Conservation (phyloP, 2,113 vertebrate species). For the Oreochromis niloticus region DNA sequence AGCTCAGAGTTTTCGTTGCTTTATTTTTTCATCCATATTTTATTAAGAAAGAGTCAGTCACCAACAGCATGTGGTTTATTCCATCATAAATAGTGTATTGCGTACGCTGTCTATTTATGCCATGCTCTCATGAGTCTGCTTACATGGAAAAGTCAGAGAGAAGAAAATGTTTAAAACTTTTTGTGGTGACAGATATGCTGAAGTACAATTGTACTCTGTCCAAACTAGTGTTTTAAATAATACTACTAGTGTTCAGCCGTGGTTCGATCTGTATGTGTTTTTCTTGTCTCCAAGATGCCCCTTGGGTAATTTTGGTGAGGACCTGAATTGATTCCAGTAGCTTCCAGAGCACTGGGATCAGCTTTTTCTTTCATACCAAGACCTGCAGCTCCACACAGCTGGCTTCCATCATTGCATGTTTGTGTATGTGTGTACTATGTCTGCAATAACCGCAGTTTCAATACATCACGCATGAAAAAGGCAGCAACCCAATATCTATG, state of each 20-base stretch:
- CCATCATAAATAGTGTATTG: constrained; percentile 59
- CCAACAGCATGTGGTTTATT: constrained; percentile 47
- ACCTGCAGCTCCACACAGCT: constrained; percentile 36
- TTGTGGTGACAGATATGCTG: neutral
- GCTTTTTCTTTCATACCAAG: neutral
- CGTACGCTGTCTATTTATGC: constrained; percentile 33
- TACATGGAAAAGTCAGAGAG: neutral
- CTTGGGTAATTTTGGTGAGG: neutral
- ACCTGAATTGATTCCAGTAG: neutral
- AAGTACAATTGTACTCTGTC: neutral
- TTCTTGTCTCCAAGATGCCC: neutral
- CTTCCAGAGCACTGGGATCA: neutral
- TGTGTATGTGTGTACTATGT: neutral
- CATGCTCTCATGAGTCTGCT: constrained; percentile 2
- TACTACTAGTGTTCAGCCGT: neutral
- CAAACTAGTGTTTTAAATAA: neutral
- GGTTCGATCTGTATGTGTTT: neutral
- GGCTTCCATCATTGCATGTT: constrained; percentile 36
- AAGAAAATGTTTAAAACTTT: constrained; percentile 3
- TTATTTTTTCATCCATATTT: constrained; percentile 65
- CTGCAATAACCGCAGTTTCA: constrained; percentile 9
- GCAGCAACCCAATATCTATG: constrained; percentile 37
- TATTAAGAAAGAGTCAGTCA: constrained; percentile 56
- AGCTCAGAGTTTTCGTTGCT: constrained; percentile 25
- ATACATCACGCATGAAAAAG: constrained; percentile 21